Percentiles rank a stretch among this genome's conserved stretches.
Evolutionary conservation across 2,113 vertebrate species (phyloP).

Genomic region (Neoarius graeffei): DNA sequence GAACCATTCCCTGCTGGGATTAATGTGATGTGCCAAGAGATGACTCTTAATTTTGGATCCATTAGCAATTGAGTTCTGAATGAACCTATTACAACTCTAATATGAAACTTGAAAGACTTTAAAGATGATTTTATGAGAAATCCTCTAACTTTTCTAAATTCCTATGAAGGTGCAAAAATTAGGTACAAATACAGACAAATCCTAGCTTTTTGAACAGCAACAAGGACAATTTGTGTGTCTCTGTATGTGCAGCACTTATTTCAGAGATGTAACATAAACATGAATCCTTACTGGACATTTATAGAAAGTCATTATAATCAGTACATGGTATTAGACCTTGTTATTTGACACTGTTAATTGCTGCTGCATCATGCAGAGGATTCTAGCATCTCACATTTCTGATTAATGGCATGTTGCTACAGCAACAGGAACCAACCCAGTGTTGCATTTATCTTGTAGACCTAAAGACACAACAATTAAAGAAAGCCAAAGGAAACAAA

Average conservation of each 20-base stretch:
- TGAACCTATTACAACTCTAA: not conserved
- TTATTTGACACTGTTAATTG: constrained; percentile 3
- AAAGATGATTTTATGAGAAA: no score
- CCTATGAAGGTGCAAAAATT: not conserved
- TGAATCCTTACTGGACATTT: not conserved
- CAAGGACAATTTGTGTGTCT: not conserved
- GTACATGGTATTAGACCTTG: constrained; percentile 9
- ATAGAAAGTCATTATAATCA: not conserved
- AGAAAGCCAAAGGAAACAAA: not conserved
- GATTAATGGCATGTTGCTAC: constrained; percentile 51
- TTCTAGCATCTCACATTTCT: constrained; percentile 24
- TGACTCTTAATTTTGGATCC: not conserved
- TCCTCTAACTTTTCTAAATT: not conserved
- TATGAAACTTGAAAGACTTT: not conserved
- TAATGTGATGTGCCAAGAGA: not conserved
- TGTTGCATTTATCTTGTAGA: constrained; percentile 37
- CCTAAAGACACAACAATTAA: constrained; percentile 18
- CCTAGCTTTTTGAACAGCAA: not conserved
- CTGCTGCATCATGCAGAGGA: not conserved
- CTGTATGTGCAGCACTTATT: not conserved
- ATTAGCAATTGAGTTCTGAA: not conserved
- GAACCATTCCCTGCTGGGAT: not conserved
- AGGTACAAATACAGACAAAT: not conserved
- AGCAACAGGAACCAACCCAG: constrained; percentile 34
- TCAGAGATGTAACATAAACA: not conserved